Percentiles rank a stretch among this genome's conserved stretches.
These are phyloP conservation scores for Anhinga anhinga DNA, from an alignment of 2,113 vertebrate genomes.

Conservation along the genomic window DNA sequence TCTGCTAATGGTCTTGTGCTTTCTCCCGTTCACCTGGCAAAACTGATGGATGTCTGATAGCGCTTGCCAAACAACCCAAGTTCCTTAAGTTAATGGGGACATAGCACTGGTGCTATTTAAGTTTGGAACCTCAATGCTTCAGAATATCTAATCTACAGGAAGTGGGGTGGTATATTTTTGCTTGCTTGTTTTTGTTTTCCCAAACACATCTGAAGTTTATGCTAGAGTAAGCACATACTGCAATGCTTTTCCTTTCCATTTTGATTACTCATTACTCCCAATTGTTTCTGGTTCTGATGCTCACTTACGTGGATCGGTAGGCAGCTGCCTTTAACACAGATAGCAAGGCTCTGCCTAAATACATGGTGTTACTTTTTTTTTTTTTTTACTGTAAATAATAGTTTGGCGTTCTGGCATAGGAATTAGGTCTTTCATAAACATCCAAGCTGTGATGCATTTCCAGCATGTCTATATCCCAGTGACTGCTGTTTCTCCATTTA, in stretches of 20 bases:
- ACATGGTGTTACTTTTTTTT: too few species aligned
- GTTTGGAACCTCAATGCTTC: not conserved
- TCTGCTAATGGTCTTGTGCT: not conserved
- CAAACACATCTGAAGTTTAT: not conserved
- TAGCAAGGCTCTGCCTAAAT: too few species aligned
- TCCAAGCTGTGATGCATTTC: not conserved
- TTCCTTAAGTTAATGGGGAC: not conserved
- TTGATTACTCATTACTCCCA: not conserved
- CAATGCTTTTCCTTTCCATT: not conserved
- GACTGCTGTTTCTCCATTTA: not conserved
- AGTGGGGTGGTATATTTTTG: too few species aligned
- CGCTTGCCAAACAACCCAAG: not conserved
- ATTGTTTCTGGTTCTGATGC: not conserved
- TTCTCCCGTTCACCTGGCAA: not conserved
- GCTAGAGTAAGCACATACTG: not conserved
- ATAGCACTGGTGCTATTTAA: not conserved
- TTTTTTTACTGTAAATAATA: not conserved
- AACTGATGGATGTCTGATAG: not conserved
- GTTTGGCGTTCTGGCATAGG: not conserved
- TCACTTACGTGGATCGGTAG: not conserved
- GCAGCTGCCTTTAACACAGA: not conserved
- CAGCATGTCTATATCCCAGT: not conserved
- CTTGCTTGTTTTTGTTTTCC: not conserved
- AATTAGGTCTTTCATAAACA: not conserved
- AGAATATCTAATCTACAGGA: not conserved